Evolutionary conservation across 2,888 invertebrate species (phyloP).

Genomic region (Melolontha melolontha): DNA sequence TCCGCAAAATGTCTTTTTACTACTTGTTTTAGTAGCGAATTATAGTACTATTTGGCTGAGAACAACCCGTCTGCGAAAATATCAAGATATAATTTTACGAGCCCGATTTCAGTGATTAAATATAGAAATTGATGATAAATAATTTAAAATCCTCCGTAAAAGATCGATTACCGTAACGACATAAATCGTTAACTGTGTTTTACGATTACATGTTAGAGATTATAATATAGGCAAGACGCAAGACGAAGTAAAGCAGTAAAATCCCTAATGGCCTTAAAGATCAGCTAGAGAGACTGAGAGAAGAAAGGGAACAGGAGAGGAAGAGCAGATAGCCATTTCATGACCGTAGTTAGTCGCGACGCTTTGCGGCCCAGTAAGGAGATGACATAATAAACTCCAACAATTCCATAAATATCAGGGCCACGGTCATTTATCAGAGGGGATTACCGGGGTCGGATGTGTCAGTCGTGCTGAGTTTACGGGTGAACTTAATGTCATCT

Average conservation of each 20-base stretch:
- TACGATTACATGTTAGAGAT: slow-evolving; percentile 26
- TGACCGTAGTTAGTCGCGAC: slow-evolving; percentile 35
- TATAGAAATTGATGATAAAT: slow-evolving; percentile 31
- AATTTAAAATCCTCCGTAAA: slow-evolving; percentile 30
- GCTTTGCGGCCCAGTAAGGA: slow-evolving; percentile 36
- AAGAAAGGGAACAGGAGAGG: too few species aligned
- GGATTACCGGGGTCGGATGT: slow-evolving; percentile 58
- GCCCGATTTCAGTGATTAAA: slow-evolving; percentile 25
- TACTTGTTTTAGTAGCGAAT: not conserved
- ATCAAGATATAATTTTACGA: slow-evolving; percentile 29
- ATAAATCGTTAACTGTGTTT: slow-evolving; percentile 30
- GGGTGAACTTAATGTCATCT: slow-evolving; percentile 62
- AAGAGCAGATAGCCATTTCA: slow-evolving; percentile 26
- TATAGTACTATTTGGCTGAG: not conserved
- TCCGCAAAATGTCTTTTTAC: not conserved
- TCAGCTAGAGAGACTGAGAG: not conserved
- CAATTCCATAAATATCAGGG: slow-evolving; percentile 58
- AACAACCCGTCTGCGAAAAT: slow-evolving; percentile 11
- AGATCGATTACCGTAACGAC: slow-evolving; percentile 33
- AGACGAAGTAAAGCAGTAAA: slow-evolving; percentile 31
- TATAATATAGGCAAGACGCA: slow-evolving; percentile 22
- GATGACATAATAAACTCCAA: slow-evolving; percentile 54
- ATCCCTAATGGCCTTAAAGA: slow-evolving; percentile 36
- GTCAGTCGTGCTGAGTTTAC: slow-evolving; percentile 59
- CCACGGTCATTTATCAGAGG: slow-evolving; percentile 58